Percentiles rank a stretch among this genome's conserved stretches.
phyloP scores from a whole-genome alignment of 2,888 invertebrate species.

The Dicranocentrus wangi region DNA sequence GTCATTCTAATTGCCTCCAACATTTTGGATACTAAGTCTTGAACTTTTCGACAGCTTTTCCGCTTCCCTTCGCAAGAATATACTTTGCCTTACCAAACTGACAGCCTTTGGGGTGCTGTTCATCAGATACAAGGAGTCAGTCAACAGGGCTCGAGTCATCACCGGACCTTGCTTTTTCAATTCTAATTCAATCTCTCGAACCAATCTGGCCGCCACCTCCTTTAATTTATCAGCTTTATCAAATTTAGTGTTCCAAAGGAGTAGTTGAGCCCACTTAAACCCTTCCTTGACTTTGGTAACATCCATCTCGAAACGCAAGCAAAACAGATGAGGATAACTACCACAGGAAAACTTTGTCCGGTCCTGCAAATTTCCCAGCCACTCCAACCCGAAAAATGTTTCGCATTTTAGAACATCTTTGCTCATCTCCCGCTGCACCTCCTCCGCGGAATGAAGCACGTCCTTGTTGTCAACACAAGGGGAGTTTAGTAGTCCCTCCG shows the following conservation, averaged over 20 bases:
- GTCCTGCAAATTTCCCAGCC: conserved; percentile 67
- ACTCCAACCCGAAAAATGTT: conserved; percentile 80
- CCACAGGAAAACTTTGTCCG: conserved; percentile 81
- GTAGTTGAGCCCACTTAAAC: conserved; percentile 84
- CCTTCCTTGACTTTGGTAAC: conserved; percentile 83
- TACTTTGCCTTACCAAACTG: conserved; percentile 84
- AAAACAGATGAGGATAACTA: conserved; percentile 81
- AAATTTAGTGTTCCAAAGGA: conserved; percentile 83
- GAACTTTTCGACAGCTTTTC: conserved; percentile 45
- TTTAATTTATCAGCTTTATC: conserved; percentile 84
- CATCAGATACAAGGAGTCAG: conserved; percentile 78
- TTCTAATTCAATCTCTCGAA: conserved; percentile 83
- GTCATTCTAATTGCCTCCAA: conserved; percentile 79
- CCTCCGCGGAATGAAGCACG: conserved; percentile 25
- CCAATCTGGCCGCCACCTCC: conserved; percentile 85
- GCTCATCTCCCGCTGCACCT: conserved; percentile 77
- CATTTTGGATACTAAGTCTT: conserved; percentile 74
- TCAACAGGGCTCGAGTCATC: conserved; percentile 80
- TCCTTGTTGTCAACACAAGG: conserved; percentile 47
- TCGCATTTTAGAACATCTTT: conserved; percentile 81
- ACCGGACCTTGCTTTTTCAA: conserved; percentile 82
- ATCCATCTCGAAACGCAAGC: conserved; percentile 81
- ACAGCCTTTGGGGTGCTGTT: conserved; percentile 84
- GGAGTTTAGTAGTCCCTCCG: conserved; percentile 48
- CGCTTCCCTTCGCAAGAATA: conserved; percentile 78